Evolutionary conservation across 2,113 vertebrate genomes (phyloP).

Genomic region (Limanda limanda): DNA sequence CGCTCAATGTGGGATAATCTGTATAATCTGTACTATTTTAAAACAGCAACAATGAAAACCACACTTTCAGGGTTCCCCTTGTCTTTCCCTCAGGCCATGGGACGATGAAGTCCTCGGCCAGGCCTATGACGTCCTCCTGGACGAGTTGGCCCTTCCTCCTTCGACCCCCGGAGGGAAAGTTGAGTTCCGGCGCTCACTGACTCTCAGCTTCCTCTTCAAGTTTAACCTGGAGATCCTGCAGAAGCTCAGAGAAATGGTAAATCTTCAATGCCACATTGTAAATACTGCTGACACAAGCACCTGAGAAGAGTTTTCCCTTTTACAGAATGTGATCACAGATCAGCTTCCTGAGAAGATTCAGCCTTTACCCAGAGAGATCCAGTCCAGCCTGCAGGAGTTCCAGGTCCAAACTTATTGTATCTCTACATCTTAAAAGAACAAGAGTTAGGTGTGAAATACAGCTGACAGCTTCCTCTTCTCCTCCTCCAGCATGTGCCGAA

Average conservation of each 20-base stretch:
- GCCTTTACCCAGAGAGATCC: constrained; percentile 80
- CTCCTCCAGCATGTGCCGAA: constrained; percentile 77
- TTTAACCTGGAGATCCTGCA: constrained; percentile 89
- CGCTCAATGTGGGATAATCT: too few relatives aligned
- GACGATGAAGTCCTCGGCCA: constrained; percentile 83
- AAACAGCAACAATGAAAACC: too few relatives aligned
- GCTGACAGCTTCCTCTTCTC: background rate
- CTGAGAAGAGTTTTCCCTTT: background rate
- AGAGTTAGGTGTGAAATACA: background rate
- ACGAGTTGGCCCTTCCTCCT: constrained; percentile 82
- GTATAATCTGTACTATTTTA: too few relatives aligned
- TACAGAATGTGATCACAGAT: constrained; percentile 51
- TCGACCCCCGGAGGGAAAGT: constrained; percentile 82
- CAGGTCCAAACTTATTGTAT: constrained; percentile 77
- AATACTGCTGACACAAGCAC: too few relatives aligned
- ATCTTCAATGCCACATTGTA: background rate
- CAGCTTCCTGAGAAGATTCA: constrained; percentile 56
- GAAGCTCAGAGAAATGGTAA: constrained; percentile 77
- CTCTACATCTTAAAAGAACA: background rate
- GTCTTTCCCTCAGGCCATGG: constrained; percentile 80
- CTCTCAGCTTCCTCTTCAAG: constrained; percentile 90
- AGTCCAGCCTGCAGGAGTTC: constrained; percentile 84
- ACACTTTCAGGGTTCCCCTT: too few relatives aligned
- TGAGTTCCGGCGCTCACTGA: constrained; percentile 87
- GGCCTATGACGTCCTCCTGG: constrained; percentile 85